Conservation (phyloP, 2,113 vertebrate species). For the Cryptotis parvus region DNA sequence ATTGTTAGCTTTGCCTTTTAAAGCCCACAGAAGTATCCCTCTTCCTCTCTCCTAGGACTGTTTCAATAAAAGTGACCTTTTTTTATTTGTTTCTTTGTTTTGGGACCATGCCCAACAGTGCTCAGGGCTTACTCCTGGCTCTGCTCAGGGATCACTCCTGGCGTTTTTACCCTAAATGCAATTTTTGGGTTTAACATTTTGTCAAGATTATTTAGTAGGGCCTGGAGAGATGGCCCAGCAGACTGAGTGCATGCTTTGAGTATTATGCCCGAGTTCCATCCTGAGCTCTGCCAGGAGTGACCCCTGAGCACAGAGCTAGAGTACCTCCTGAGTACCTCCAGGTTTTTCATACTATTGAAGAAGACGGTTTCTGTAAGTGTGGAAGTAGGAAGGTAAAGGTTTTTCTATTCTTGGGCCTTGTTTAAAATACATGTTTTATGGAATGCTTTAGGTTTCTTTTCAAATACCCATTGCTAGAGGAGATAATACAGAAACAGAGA, state of each 20-base stretch:
- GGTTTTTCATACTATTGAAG: not conserved
- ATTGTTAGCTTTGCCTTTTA: not conserved
- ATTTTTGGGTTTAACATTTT: constrained; percentile 36
- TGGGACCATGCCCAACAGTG: too few relatives aligned
- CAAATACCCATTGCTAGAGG: not conserved
- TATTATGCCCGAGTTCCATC: too few relatives aligned
- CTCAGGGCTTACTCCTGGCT: too few relatives aligned
- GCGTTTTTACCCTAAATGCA: too few relatives aligned
- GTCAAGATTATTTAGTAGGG: not conserved
- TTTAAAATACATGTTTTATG: constrained; percentile 8
- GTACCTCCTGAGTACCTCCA: not conserved
- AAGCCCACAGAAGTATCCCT: not conserved
- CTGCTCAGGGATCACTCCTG: too few relatives aligned
- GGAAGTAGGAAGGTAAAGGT: not conserved
- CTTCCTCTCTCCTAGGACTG: not conserved
- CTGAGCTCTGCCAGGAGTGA: not conserved
- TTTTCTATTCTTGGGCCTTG: not conserved
- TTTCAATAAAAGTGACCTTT: too few relatives aligned
- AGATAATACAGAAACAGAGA: constrained; percentile 2
- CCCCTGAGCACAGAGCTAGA: not conserved
- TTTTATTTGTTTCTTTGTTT: too few relatives aligned
- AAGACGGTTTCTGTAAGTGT: constrained; percentile 32
- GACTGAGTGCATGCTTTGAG: too few relatives aligned
- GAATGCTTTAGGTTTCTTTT: constrained; percentile 10
- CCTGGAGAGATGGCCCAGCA: too few relatives aligned